Conservation (phyloP, 2,797 vertebrate genomes). For the Notoglanidium macrostoma region DNA sequence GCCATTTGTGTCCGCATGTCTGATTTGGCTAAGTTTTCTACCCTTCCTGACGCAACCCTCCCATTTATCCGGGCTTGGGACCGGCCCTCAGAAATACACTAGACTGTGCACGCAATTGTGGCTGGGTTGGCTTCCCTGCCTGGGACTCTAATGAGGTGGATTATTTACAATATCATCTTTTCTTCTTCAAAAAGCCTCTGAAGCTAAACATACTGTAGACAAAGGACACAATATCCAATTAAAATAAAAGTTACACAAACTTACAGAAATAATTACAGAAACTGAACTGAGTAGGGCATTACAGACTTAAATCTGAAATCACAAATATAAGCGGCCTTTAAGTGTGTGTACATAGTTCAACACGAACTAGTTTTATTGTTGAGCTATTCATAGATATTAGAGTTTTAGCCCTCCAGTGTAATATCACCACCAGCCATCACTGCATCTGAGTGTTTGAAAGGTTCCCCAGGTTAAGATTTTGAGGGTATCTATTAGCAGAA, state of each 20-base stretch:
- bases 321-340: neutral
- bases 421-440: neutral
- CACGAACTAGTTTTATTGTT: neutral
- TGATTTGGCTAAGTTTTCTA: too few species aligned
- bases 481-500: too few species aligned
- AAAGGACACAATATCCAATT: neutral
- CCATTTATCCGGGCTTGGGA: too few species aligned
- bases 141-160: neutral
- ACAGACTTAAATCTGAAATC: neutral
- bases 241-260: neutral
- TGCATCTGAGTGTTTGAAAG: neutral
- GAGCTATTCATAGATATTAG: neutral
- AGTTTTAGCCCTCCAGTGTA: neutral
- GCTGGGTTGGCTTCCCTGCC: too few species aligned
- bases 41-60: too few species aligned
- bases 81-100: too few species aligned
- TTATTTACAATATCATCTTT: neutral
- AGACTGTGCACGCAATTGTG: too few species aligned
- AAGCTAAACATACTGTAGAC: neutral
- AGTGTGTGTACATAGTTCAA: neutral
- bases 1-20: too few species aligned
- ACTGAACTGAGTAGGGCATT: neutral
- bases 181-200: neutral
- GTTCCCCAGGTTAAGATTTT: too few species aligned
- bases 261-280: neutral